Percentiles rank a stretch among this genome's conserved stretches.
These are phyloP conservation scores for Scopus umbretta DNA, from an alignment of 2,113 vertebrate genomes.

Conservation along the genomic window DNA sequence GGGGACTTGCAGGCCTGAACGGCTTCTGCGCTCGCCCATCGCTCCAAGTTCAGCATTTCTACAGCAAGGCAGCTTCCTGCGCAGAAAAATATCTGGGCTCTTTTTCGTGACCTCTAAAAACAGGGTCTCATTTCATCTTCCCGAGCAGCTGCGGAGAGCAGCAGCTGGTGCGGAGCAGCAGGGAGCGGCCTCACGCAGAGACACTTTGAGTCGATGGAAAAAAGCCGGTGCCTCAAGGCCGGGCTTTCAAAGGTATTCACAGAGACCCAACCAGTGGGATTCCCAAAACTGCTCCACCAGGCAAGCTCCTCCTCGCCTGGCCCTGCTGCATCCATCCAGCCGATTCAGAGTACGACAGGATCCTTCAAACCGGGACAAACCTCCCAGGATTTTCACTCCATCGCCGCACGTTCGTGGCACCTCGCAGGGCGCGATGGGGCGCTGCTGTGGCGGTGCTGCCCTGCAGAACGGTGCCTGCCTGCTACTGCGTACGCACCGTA, in stretches of 20 bases:
- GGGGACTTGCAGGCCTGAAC: rapidly evolving
- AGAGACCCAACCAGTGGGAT: background rate
- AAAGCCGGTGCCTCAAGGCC: background rate
- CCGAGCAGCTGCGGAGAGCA: background rate
- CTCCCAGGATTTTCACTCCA: background rate
- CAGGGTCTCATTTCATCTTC: background rate
- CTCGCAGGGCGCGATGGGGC: rapidly evolving
- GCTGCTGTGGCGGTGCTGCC: background rate
- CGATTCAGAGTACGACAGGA: rapidly evolving
- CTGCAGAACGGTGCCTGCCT: background rate
- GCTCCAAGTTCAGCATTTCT: background rate
- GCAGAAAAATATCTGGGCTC: background rate
- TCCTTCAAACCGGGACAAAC: background rate
- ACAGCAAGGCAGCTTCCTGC: background rate
- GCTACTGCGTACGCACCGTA: rapidly evolving
- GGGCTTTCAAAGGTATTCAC: background rate
- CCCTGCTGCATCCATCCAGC: background rate
- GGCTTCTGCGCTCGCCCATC: background rate
- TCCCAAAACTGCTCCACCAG: background rate
- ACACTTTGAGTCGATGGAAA: background rate
- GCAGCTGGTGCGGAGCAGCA: background rate
- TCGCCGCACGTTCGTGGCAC: rapidly evolving
- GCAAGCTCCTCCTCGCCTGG: background rate
- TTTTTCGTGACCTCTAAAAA: background rate
- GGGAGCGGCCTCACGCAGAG: background rate